Percentiles rank a stretch among this genome's conserved stretches.
phyloP scores from a whole-genome alignment of 2,888 invertebrate species.

The Pristionchus fissidentatus region DNA sequence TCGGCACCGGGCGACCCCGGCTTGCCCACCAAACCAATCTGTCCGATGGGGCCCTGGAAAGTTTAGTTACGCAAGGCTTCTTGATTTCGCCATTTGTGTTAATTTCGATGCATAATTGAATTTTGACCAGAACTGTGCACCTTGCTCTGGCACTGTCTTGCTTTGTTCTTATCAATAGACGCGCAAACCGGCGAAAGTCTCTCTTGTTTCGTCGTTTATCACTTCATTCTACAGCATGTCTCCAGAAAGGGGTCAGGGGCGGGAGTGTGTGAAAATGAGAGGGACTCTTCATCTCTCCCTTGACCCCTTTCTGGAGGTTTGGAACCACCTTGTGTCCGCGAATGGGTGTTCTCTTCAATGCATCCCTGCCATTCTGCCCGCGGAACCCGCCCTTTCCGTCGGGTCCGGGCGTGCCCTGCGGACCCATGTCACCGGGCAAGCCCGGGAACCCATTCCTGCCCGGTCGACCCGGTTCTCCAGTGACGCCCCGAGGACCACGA shows the following conservation, averaged over 20 bases:
- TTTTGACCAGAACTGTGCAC: too few species aligned
- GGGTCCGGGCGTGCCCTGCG: slow-evolving; percentile 33
- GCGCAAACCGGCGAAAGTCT: background rate
- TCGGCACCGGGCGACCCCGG: slow-evolving; percentile 26
- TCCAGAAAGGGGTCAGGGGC: too few species aligned
- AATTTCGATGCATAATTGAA: too few species aligned
- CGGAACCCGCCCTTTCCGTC: slow-evolving; percentile 23
- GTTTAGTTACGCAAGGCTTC: background rate
- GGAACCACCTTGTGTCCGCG: slow-evolving; percentile 18
- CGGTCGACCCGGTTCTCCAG: slow-evolving; percentile 44
- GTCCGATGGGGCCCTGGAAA: slow-evolving; percentile 23
- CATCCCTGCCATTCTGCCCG: slow-evolving; percentile 45
- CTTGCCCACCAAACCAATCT: slow-evolving; percentile 27
- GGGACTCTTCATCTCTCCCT: too few species aligned
- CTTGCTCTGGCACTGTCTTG: background rate
- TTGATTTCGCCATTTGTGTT: too few species aligned
- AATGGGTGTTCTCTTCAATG: slow-evolving; percentile 3
- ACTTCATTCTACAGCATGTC: too few species aligned
- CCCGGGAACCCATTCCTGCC: slow-evolving; percentile 43
- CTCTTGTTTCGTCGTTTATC: too few species aligned
- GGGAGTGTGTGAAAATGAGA: too few species aligned
- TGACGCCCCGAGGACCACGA: slow-evolving; percentile 34
- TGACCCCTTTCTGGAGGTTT: background rate
- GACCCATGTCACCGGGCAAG: slow-evolving; percentile 29
- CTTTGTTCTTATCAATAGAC: background rate